phyloP scores from a whole-genome alignment of 2,113 vertebrate genomes.

The Holacanthus passer region DNA sequence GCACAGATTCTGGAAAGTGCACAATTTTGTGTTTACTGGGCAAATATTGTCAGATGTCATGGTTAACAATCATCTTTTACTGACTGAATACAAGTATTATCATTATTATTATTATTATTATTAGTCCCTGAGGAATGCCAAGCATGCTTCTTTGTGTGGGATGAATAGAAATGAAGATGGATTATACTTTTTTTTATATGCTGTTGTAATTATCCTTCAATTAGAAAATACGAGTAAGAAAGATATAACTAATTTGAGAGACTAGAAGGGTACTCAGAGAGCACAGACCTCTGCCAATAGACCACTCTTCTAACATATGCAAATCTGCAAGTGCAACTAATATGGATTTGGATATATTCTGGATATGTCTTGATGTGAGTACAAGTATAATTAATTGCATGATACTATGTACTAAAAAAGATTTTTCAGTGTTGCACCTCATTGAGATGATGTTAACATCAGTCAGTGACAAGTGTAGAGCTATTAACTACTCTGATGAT shows the following conservation, averaged over 20 bases:
- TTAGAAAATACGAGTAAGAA: neutral
- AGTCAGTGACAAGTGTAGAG: neutral
- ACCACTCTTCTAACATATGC: no score
- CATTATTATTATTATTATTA: no score
- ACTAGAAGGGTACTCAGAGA: no score
- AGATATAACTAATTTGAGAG: neutral
- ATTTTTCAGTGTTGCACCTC: neutral
- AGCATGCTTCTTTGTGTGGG: neutral
- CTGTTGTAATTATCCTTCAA: neutral
- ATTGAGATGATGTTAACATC: neutral
- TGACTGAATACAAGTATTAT: neutral
- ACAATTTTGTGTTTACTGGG: neutral
- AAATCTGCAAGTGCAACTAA: no score
- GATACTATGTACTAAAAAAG: no score
- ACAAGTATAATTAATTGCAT: no score
- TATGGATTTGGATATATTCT: no score
- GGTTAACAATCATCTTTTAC: neutral
- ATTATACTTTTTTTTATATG: neutral
- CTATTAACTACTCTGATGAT: neutral
- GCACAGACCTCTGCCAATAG: no score
- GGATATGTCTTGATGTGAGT: no score
- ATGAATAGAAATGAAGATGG: neutral
- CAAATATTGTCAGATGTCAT: conserved; percentile 14
- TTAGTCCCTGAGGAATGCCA: neutral
- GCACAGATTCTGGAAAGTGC: conserved; percentile 89